These are phyloP conservation scores for Halcyon badia DNA, from an alignment of 2,797 vertebrate species.

Conservation along the genomic window DNA sequence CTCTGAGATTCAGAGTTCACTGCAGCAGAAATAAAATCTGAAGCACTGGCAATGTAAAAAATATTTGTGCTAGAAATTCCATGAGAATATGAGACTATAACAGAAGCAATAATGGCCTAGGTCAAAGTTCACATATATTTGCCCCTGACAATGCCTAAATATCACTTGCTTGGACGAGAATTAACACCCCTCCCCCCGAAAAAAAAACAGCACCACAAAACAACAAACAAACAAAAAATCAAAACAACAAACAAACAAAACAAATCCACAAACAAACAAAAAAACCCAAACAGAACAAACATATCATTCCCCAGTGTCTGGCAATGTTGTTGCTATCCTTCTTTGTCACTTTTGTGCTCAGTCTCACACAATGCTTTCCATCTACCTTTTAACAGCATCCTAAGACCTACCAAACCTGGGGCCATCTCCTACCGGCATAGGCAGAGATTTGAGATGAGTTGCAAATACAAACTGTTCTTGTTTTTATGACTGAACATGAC, in stretches of 20 bases:
- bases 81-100: background rate
- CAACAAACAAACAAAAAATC: too few species aligned
- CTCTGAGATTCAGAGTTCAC: background rate
- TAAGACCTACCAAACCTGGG: background rate
- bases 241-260: too few species aligned
- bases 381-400: background rate
- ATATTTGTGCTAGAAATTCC: background rate
- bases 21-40: background rate
- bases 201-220: too few species aligned
- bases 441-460: background rate
- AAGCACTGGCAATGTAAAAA: background rate
- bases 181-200: too few species aligned
- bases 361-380: background rate
- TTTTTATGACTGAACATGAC: background rate
- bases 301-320: background rate
- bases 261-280: too few species aligned
- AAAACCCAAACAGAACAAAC: background rate
- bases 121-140: background rate
- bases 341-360: background rate
- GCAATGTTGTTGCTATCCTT: background rate
- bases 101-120: background rate
- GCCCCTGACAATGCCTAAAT: background rate
- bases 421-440: background rate
- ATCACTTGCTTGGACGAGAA: background rate
- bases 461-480: background rate